Percentiles rank a stretch among this genome's conserved stretches.
Conservation (phyloP, 2,888 invertebrate genomes). For the Ophion costatus region DNA sequence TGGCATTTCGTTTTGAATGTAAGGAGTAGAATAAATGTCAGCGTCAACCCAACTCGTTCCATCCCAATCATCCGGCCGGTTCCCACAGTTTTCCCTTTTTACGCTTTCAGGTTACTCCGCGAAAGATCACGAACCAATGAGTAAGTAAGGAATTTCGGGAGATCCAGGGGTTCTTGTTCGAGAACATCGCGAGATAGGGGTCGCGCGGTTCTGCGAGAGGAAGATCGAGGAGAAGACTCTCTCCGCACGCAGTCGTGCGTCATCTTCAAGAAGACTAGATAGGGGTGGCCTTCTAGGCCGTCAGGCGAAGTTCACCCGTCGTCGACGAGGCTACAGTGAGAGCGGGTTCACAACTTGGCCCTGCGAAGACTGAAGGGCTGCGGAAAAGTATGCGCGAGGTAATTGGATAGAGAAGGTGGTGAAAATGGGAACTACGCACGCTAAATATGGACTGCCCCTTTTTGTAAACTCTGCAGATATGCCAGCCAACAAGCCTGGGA, state of each 20-base stretch:
- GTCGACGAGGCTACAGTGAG: conserved; percentile 40
- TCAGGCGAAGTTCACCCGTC: conserved; percentile 64
- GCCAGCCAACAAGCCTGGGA: neutral
- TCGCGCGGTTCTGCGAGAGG: conserved; percentile 15
- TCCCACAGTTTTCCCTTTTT: neutral
- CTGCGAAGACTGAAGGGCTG: conserved; percentile 8
- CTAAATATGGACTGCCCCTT: neutral
- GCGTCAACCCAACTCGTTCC: neutral
- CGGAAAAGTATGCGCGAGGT: conserved; percentile 35
- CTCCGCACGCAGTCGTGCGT: conserved; percentile 52
- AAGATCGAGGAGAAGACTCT: conserved; percentile 7
- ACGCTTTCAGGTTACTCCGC: neutral
- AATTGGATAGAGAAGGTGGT: neutral
- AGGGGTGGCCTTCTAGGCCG: conserved; percentile 50
- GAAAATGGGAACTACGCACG: conserved; percentile 2
- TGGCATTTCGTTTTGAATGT: neutral
- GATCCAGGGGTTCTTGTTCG: conserved; percentile 7
- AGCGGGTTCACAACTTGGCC: conserved; percentile 39
- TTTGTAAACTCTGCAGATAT: neutral
- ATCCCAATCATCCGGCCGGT: neutral
- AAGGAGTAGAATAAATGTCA: neutral
- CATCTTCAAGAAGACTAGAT: conserved; percentile 65
- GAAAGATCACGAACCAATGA: conserved; percentile 14
- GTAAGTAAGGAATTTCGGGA: neutral
- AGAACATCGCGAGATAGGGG: conserved; percentile 29